A percentile compares a stretch with the other conserved stretches of the same genome.
Conservation (phyloP, 2,888 invertebrate genomes). For the Mantis religiosa region DNA sequence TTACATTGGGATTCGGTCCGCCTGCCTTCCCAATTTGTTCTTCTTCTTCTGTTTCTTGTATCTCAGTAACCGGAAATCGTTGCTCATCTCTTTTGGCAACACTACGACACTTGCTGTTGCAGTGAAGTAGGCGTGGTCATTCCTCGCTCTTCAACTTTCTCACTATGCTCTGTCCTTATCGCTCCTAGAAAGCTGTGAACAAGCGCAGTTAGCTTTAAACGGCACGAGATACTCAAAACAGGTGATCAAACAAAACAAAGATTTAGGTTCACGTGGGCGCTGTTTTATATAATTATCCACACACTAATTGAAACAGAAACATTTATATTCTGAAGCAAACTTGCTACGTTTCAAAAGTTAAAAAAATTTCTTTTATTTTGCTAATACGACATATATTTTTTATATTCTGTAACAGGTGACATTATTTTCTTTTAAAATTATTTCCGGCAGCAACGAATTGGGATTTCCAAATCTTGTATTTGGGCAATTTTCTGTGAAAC, state of each 20-base stretch:
- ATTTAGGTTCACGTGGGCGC: too few species aligned
- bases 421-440: too few species aligned
- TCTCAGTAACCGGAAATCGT: constrained; percentile 22
- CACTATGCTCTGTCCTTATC: neutral
- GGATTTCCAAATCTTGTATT: too few species aligned
- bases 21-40: neutral
- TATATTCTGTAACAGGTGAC: too few species aligned
- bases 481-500: too few species aligned
- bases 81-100: constrained; percentile 22
- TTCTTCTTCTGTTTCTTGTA: neutral
- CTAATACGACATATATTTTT: too few species aligned
- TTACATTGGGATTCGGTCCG: constrained; percentile 18
- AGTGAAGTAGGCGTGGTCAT: neutral
- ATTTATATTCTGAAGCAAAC: too few species aligned
- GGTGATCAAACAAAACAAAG: neutral
- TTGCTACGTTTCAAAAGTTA: too few species aligned
- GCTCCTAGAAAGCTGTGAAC: neutral
- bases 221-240: neutral
- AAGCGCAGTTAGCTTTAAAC: neutral
- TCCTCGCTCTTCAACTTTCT: neutral
- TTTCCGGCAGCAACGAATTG: too few species aligned
- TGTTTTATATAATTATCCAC: too few species aligned
- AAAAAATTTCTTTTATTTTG: too few species aligned
- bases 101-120: neutral
- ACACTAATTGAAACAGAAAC: too few species aligned